Base-by-base conservation (phyloP, 2,113 vertebrate genomes). In the Burhinus oedicnemus region DNA sequence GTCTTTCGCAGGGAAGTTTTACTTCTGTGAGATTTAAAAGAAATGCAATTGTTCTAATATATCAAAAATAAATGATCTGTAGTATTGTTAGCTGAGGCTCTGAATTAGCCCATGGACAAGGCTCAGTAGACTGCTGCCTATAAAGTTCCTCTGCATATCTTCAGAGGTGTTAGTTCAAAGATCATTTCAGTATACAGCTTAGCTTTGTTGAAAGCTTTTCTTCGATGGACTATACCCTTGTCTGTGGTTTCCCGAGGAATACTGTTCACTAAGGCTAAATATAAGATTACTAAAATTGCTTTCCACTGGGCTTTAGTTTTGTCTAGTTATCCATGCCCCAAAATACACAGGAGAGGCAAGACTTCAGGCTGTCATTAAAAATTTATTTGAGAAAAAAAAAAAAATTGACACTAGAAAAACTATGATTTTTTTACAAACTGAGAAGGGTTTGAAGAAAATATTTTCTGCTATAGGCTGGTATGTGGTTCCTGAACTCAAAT, bases 251-350 rank as follows among this genome's bases (percentile, higher is more conserved):
- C 88, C 80, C 20, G 6, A 95, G 75, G 62, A 94, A 79, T 55
- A 70, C 58, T 76, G 60, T 80, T 97, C 71, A 91, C 69, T 55
- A 74, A 87, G 78, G 83, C 79, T 96, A 92, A 78, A 60, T 42
- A 83, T 49, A 68, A 88, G 69, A 88, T 89, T 83, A 87, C 68
- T 85, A 92, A 76, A 16, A 49, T 38, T 95, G 76, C 77, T 80
- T 97, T 97, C 87, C 96, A 17, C 88, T 92, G 60, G 93, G 91
- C 65, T 87, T 95, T 38, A 83, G 87, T 93, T 97, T 93, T 95
- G 57, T 86, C 80, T 96, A 90, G 92, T 93, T 91, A 72, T 40
- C 87, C 49, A 32, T 93, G 69, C 61, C 76, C 58, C 72, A 87
- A 93, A 95, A 95, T 83, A 87, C 93, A 85, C 61, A 82, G 70